phyloP scores from a whole-genome alignment of 2,888 invertebrate species.

The Noctuana brunneofusca region DNA sequence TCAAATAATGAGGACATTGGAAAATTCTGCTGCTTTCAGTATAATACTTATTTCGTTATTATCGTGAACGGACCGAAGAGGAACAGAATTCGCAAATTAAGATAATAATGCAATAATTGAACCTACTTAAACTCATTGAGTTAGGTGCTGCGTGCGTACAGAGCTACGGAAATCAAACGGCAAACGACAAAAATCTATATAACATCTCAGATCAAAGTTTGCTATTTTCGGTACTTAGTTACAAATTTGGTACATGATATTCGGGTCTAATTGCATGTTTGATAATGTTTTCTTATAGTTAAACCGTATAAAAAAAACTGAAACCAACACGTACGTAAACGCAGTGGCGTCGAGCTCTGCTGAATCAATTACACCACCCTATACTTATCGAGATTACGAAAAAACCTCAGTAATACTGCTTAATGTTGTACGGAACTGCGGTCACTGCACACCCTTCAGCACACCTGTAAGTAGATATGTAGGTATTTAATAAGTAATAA shows the following conservation, averaged over 20 bases:
- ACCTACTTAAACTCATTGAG: too few species aligned
- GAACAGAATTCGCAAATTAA: not conserved
- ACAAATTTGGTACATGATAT: too few species aligned
- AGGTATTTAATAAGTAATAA: not conserved
- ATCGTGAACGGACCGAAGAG: not conserved
- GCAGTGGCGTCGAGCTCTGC: constrained; percentile 12
- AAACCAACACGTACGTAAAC: too few species aligned
- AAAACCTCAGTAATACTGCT: constrained; percentile 23
- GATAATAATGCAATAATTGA: too few species aligned
- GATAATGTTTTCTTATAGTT: too few species aligned
- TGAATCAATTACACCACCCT: constrained; percentile 10
- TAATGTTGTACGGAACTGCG: constrained; percentile 49
- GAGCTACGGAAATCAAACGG: too few species aligned
- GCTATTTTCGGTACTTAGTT: too few species aligned
- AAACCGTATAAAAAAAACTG: too few species aligned
- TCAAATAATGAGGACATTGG: constrained; percentile 27
- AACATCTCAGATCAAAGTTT: too few species aligned
- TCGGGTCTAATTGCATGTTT: too few species aligned
- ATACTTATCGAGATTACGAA: constrained; percentile 23
- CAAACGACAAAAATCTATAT: too few species aligned
- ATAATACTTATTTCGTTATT: constrained; percentile 13
- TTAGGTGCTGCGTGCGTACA: too few species aligned
- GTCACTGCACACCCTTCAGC: constrained; percentile 44
- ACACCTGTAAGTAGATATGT: not conserved
- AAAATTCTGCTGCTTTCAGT: constrained; percentile 7